A percentile compares a stretch with the other conserved stretches of the same genome.
phyloP scores from a whole-genome alignment of 2,113 vertebrate genomes.

The Oryzias javanicus region DNA sequence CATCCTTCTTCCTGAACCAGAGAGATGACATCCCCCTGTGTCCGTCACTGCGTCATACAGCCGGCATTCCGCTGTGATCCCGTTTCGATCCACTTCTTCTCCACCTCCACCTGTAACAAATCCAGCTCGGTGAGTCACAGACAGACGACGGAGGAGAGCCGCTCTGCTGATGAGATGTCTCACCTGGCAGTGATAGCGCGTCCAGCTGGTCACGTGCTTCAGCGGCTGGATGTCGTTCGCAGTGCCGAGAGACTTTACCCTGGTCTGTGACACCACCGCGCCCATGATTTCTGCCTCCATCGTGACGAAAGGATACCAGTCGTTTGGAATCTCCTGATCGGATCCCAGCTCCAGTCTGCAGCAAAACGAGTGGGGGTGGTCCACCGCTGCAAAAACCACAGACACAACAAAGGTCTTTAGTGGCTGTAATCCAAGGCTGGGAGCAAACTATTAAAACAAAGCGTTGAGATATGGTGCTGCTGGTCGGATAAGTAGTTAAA shows the following conservation, averaged over 20 bases:
- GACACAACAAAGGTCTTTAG: slow-evolving; percentile 23
- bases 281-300: slow-evolving; percentile 86
- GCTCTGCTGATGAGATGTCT: not conserved
- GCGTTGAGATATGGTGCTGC: too few species aligned
- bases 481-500: too few species aligned
- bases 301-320: slow-evolving; percentile 91
- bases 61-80: slow-evolving; percentile 82
- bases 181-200: slow-evolving; percentile 92
- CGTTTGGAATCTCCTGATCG: slow-evolving; percentile 91
- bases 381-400: slow-evolving; percentile 75
- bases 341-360: slow-evolving; percentile 95
- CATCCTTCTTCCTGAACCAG: slow-evolving; percentile 18
- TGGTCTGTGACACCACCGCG: slow-evolving; percentile 82
- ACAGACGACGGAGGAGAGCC: not conserved
- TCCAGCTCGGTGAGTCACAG: too few species aligned
- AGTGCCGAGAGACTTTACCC: slow-evolving; percentile 86
- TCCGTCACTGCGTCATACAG: slow-evolving; percentile 83
- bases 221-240: slow-evolving; percentile 91
- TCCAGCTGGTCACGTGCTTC: slow-evolving; percentile 85
- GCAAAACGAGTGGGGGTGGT: slow-evolving; percentile 91
- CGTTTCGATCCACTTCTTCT: slow-evolving; percentile 91
- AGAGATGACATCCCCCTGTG: slow-evolving; percentile 6
- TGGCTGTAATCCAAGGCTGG: slow-evolving; percentile 5
- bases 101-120: slow-evolving; percentile 88
- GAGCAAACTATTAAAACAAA: too few species aligned